These are phyloP conservation scores for Karalla daura DNA, from an alignment of 2,797 vertebrate genomes.

Conservation along the genomic window DNA sequence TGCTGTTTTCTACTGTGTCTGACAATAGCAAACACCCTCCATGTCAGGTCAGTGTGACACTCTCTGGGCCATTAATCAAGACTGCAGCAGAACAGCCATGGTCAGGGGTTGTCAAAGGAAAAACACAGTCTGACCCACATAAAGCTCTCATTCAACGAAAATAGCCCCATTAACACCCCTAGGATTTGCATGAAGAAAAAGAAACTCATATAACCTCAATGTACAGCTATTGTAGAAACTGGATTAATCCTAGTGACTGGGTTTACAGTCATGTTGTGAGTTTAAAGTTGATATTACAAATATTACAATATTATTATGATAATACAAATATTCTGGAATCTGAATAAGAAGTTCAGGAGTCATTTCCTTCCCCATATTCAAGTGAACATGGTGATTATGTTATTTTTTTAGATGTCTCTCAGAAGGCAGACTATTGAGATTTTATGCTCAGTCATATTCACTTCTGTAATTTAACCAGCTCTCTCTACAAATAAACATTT, in stretches of 20 bases:
- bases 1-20: constrained; percentile 17
- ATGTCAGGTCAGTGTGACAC: constrained; percentile 59
- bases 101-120: constrained; percentile 61
- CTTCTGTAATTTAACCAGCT: no score
- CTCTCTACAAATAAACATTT: no score
- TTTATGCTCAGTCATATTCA: no score
- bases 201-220: constrained; percentile 50
- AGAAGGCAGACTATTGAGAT: no score
- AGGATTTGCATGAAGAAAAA: constrained; percentile 61
- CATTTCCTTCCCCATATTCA: no score
- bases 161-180: constrained; percentile 56
- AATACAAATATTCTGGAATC: no score
- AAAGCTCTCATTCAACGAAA: constrained; percentile 73
- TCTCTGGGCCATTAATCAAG: constrained; percentile 72
- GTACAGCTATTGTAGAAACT: not conserved
- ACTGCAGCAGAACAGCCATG: constrained; percentile 51
- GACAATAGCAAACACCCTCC: constrained; percentile 50
- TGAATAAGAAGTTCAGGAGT: no score
- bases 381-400: no score
- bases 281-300: no score
- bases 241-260: not conserved
- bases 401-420: no score
- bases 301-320: no score
- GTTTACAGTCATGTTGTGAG: not conserved
- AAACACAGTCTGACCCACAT: constrained; percentile 78